Base-by-base conservation (phyloP, 64 coral and sea anemone species). In the Stichodactyla mertensii region DNA sequence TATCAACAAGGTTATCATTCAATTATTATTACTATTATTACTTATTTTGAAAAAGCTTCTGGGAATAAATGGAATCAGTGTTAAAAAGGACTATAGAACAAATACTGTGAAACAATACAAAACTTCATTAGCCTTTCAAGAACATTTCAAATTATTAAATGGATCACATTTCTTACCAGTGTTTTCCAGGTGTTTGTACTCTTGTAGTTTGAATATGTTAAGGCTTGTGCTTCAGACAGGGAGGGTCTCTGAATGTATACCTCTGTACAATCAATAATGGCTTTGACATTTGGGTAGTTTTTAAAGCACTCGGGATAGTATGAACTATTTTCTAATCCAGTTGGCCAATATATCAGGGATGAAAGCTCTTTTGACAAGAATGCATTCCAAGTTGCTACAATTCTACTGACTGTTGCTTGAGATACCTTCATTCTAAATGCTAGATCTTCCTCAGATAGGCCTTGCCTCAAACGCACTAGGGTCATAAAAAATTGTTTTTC, bases 381-480 rank as follows among this genome's bases (percentile, higher is more conserved):
- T 45, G 36, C 36, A 45, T 1, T 45, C 36, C 36, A 89, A 13
- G 87, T 89, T 4, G 78, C 18, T 20, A 89, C 55, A 45, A 89
- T 89, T 89, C 87, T 82, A 19, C 54, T 82, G 57, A 82, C 78
- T 82, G 56, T 66, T 82, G 78, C 54, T 62, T 82, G 56, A 20
- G 87, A 89, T 71, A 64, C 79, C 82, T 89, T 89, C 57, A 89
- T 82, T 89, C 56, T 15, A 71, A 89, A 89, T 89, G 87, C 87
- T 14, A 89, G 78, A 45, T 89, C 78, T 82, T 89, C 87, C 78
- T 52, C 78, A 16, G 18, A 82, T 16, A 89, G 54, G 15, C 78
- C 77, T 80, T 89, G 78, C 20, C 87, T 82, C 2, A 89, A 14
- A 18, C 87, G 61, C 18, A 67, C 87, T 60, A 86, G 62, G 59